Conservation (phyloP, 2,797 vertebrate genomes). For the Myioborus miniatus region DNA sequence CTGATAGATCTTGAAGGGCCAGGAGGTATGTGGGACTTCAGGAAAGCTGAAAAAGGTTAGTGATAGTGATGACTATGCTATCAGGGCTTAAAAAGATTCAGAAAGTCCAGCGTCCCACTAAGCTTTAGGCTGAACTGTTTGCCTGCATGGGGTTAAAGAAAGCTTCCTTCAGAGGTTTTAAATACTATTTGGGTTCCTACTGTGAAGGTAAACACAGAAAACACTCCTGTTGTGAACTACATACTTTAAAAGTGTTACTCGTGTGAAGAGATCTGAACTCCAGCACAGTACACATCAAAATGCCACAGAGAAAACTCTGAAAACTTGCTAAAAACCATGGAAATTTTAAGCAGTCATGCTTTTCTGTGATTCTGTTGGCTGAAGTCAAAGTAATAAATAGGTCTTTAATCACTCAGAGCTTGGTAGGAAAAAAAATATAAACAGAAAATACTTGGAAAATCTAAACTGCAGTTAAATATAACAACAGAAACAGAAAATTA, state of each 20-base stretch:
- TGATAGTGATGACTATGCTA: background rate
- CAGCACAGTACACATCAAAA: background rate
- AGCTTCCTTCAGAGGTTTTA: slow-evolving; percentile 28
- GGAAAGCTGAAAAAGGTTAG: background rate
- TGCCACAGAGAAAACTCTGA: background rate
- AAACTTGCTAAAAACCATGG: background rate
- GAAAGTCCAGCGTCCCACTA: background rate
- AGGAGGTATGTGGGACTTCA: background rate
- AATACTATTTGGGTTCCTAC: background rate
- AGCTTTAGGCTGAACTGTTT: background rate
- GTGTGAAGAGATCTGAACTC: background rate
- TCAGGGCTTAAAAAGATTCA: background rate
- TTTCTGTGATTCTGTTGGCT: background rate
- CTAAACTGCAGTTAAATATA: background rate
- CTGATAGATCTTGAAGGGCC: background rate
- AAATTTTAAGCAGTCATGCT: background rate
- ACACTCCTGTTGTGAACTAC: slow-evolving; percentile 2
- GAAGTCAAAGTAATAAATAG: background rate
- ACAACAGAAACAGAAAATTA: background rate
- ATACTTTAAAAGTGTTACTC: slow-evolving; percentile 12
- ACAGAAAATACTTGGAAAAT: background rate
- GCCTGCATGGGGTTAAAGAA: slow-evolving; percentile 30
- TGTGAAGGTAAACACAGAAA: slow-evolving; percentile 33
- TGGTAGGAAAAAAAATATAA: background rate
- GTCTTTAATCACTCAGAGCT: background rate